Evolutionary conservation across 2,888 invertebrate genomes (phyloP), one percentile per base, ranked within the genome.

Genomic region (Amiota communis): DNA sequence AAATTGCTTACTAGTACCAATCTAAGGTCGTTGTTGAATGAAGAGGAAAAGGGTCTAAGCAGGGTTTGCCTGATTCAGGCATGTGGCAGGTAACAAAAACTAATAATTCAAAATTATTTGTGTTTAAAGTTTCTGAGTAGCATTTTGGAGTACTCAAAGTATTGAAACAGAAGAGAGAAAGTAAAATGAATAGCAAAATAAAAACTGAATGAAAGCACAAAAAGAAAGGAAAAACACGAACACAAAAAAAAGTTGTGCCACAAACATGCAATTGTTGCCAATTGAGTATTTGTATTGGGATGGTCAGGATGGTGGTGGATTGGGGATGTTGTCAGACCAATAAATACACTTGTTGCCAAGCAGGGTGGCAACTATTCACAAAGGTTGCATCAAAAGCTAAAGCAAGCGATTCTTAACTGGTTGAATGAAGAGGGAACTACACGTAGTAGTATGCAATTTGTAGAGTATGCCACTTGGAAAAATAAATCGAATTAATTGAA

Each of bases 1-100:
- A 76, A 76, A 79, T 74, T 76, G 80, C 74, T 76, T 84, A 73
- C 73, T n/a, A n/a, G n/a, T n/a, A 77, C 2, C 36, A 36, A 36
- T 36, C 36, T 36, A 36, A 36, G 36, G 36, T 36, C 36, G 36
- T 36, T 6, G 36, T 36, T 23, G 23, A 2, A 23, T 1, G 8
- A 36, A 6, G 6, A 36, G 36, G 8, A 36, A 36, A 20, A 59
- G 59, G 15, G 1, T 6, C 6, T 59, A 0, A 20, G 12, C 59
- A 10, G 17, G 17, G 3, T 2, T 23, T 23, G 17, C 59, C 15
- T 59, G 59, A 13, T 53, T 8, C 8, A 15, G 53, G 53, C 53
- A 15, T 53, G 13, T 12, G 12, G 76, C 78, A 82, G 80, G 78
- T 84, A 75, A 73, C 20, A 75, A 70, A 75, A 76, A 76, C 78